Percentiles rank a stretch among this genome's conserved stretches.
Conservation (phyloP, 2,888 invertebrate species). For the Lasioglossum calceatum region DNA sequence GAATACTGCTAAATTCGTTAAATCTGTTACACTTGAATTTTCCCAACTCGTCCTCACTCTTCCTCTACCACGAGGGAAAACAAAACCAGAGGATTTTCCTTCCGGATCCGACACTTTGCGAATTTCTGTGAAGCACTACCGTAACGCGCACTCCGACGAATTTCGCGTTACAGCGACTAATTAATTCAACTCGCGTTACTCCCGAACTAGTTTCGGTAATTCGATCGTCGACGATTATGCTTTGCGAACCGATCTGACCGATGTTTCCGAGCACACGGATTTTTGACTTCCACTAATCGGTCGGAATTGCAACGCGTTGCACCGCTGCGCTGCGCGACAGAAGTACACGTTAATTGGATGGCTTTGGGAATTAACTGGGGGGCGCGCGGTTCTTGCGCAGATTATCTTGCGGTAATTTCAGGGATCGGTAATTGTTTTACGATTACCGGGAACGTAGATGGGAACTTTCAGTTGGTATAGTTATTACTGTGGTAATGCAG, state of each 20-base stretch:
- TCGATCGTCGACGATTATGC: slow-evolving; percentile 16
- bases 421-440: not conserved
- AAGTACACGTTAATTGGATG: not conserved
- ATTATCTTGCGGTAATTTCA: not conserved
- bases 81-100: not conserved
- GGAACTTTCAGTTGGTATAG: not conserved
- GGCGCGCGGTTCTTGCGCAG: not conserved
- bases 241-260: not conserved
- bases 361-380: not conserved
- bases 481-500: not conserved
- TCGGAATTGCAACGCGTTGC: not conserved
- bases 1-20: not conserved
- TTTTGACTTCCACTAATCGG: not conserved
- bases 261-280: not conserved
- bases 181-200: slow-evolving; percentile 11
- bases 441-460: not conserved
- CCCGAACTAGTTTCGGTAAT: slow-evolving; percentile 10
- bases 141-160: slow-evolving; percentile 1
- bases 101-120: not conserved
- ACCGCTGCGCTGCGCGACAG: not conserved
- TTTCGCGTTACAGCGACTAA: slow-evolving; percentile 25
- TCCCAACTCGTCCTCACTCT: not conserved
- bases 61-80: not conserved
- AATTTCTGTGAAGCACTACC: not conserved
- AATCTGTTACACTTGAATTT: not conserved